Conservation (phyloP, 1,140 invertebrate species). For the Ceratitis capitata region DNA sequence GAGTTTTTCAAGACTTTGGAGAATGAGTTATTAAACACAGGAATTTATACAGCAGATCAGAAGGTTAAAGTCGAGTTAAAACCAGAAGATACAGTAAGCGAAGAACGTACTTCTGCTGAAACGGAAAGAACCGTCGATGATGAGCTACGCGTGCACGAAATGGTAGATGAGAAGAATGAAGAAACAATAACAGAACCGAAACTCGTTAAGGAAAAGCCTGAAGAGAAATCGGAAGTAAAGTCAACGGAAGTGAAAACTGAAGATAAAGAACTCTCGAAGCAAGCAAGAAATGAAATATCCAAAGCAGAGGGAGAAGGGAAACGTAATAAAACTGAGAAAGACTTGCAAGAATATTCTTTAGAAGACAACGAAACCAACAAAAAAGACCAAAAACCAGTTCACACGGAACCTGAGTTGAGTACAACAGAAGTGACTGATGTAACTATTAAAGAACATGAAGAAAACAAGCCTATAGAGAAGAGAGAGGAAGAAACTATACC, state of each 20-base stretch:
- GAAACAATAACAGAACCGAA: constrained; percentile 45
- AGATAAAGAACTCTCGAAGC: constrained; percentile 42
- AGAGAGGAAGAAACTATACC: not conserved
- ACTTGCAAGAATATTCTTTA: not conserved
- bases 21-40: constrained; percentile 39
- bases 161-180: constrained; percentile 46
- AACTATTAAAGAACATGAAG: constrained; percentile 38
- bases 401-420: constrained; percentile 43
- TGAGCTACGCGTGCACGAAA: constrained; percentile 45
- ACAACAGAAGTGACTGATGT: constrained; percentile 44
- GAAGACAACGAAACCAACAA: not conserved
- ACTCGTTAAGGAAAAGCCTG: not conserved
- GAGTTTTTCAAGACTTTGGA: not conserved
- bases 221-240: constrained; percentile 26
- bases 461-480: constrained; percentile 32
- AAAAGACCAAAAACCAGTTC: constrained; percentile 43
- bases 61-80: constrained; percentile 42
- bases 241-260: constrained; percentile 27
- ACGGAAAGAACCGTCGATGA: constrained; percentile 13
- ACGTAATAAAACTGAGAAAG: not conserved
- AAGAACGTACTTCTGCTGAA: not conserved
- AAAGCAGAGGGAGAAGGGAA: not conserved
- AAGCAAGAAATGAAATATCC: constrained; percentile 41
- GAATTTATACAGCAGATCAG: not conserved
- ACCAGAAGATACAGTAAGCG: constrained; percentile 42